A percentile compares a stretch with the other conserved stretches of the same genome.
phyloP scores from a whole-genome alignment of 2,113 vertebrate genomes.

The Hemicordylus capensis region DNA sequence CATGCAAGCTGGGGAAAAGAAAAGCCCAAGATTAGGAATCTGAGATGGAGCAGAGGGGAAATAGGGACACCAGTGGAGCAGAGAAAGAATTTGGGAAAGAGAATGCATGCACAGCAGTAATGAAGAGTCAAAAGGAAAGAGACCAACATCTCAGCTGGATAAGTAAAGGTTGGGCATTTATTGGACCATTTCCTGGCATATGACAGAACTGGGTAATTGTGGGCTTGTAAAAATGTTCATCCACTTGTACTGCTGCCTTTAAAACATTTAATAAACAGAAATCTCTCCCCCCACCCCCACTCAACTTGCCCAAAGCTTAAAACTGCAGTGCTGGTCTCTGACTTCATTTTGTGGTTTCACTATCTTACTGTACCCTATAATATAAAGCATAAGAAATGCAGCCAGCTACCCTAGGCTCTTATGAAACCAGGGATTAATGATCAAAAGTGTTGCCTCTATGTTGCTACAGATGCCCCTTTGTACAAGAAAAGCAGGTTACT shows the following conservation, averaged over 20 bases:
- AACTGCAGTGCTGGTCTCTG: not conserved
- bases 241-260: not conserved
- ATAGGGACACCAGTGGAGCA: too few relatives aligned
- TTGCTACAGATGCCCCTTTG: not conserved
- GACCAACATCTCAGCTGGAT: not conserved
- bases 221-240: not conserved
- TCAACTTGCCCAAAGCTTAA: not conserved
- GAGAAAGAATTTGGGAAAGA: not conserved
- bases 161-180: not conserved
- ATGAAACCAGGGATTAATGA: not conserved
- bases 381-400: not conserved
- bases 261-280: conserved; percentile 11
- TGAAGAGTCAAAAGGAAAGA: not conserved
- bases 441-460: not conserved
- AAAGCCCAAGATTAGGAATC: not conserved
- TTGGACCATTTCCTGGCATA: not conserved
- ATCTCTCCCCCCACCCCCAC: not conserved
- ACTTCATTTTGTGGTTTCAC: conserved; percentile 16
- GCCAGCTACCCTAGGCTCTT: not conserved
- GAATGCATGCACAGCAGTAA: not conserved
- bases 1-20: not conserved
- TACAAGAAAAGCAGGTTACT: accelerated
- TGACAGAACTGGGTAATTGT: not conserved
- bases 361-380: not conserved
- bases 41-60: not conserved